Evolutionary conservation across 2,113 vertebrate species (phyloP).

Genomic region (Stomatorhinus ivindoensis): DNA sequence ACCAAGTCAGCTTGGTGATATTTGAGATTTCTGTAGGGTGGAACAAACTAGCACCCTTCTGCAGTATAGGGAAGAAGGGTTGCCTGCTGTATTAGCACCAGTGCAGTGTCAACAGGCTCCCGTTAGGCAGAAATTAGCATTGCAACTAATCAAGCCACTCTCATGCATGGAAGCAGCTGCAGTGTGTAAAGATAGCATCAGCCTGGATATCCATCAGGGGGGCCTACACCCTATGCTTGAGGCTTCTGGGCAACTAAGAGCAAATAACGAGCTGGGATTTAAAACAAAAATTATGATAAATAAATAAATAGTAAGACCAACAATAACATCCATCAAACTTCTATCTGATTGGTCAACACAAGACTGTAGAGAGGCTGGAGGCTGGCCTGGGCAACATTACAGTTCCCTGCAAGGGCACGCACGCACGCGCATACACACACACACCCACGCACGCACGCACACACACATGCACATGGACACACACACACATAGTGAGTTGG

Average conservation of each 20-base stretch:
- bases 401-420: background rate
- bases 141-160: background rate
- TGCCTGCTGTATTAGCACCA: background rate
- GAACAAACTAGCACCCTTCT: background rate
- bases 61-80: background rate
- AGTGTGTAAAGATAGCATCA: background rate
- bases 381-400: background rate
- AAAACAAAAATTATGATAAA: background rate
- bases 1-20: background rate
- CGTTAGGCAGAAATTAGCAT: background rate
- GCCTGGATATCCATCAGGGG: background rate
- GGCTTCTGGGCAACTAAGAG: background rate
- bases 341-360: background rate
- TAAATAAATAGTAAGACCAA: constrained; percentile 1
- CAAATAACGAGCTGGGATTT: background rate
- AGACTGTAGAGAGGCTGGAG: background rate
- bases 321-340: background rate
- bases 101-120: background rate
- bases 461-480: background rate
- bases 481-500: background rate
- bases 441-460: background rate
- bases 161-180: background rate
- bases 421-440: background rate
- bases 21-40: background rate
- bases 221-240: background rate